Base-by-base conservation (phyloP, 2,797 vertebrate genomes). In the Phaenicophaeus curvirostris region DNA sequence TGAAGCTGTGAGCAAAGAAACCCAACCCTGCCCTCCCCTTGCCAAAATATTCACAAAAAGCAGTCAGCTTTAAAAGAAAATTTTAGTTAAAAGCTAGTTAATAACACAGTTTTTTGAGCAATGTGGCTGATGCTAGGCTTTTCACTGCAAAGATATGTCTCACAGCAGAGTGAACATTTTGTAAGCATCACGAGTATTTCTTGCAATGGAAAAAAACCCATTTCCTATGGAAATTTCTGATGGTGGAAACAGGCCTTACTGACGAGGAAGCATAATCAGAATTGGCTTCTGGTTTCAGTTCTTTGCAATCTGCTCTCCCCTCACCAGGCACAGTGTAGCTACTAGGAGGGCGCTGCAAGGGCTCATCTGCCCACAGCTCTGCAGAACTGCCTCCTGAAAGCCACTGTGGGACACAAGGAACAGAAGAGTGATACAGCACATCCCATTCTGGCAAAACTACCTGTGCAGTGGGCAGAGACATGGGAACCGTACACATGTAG, bases 401-500 rank as follows among this genome's bases (percentile, higher is more conserved):
- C 24, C 37, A 11, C 54, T 4, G 39, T 21, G 39, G 50, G 35
- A 46, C 41, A 54, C 7, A 9, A 44, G 44, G 72, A 53, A 30
- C 15, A 21, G 53, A 33, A 50, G 28, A 2, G 74, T 37, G 54
- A 28, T 3, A 51, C 9, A 53, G 30, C 8, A 0, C 57, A n/a
- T 41, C 46, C 55, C 11, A 3, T 24, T 27, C 67, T 31, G 62
- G n/a, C 27, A 24, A 25, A 0, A 1, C 37, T 46, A 3, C 3
- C 2, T 8, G 6, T 1, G 48, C 42, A 25, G 42, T 1, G 2
- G 23, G 8, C 2, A 1, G 15, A 42, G 50, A 6, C n/a, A 8
- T 0, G 3, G 28, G 18, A 71, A 25, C 51, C 28, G 4, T 5
- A 23, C 0, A 0, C 17, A 5, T 4, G 16, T 15, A 41, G 30